Conservation (phyloP, 2,113 vertebrate genomes). For the Ochotona princeps region DNA sequence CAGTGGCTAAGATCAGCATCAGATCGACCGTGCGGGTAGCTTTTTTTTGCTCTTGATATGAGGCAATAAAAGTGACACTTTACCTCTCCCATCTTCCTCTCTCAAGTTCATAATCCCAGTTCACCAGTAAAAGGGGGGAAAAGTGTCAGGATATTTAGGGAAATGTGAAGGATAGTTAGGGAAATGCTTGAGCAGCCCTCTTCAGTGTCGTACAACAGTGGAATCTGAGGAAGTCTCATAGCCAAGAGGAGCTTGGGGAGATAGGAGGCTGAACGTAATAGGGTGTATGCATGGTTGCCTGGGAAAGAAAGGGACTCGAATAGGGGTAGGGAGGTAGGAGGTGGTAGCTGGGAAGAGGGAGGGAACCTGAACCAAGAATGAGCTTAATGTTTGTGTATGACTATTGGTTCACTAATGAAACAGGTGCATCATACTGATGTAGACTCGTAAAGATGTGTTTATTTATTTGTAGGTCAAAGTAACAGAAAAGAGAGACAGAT, state of each 20-base stretch:
- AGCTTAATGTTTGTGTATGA: not conserved
- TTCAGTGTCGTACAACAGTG: constrained; percentile 1
- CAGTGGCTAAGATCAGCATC: not conserved
- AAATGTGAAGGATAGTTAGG: not conserved
- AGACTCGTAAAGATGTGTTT: no score
- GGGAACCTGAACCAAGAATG: not conserved
- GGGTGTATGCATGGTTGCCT: not conserved
- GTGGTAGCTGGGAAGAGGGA: not conserved
- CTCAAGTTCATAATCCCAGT: not conserved
- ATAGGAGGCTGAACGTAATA: not conserved
- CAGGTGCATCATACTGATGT: not conserved
- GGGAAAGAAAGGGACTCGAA: not conserved
- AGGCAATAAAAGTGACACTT: not conserved
- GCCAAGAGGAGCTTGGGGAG: not conserved
- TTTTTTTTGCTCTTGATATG: not conserved
- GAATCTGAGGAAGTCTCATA: not conserved
- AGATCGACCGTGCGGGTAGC: not conserved
- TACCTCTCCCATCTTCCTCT: not conserved
- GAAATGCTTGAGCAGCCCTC: not conserved
- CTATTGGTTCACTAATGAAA: not conserved
- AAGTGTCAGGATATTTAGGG: no score
- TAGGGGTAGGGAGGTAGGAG: not conserved
- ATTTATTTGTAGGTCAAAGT: no score
- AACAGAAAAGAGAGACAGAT: no score
- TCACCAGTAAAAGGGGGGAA: no score